A percentile compares a stretch with the other conserved stretches of the same genome.
phyloP scores from a whole-genome alignment of 2,113 vertebrate species.

The Cinclus cinclus region DNA sequence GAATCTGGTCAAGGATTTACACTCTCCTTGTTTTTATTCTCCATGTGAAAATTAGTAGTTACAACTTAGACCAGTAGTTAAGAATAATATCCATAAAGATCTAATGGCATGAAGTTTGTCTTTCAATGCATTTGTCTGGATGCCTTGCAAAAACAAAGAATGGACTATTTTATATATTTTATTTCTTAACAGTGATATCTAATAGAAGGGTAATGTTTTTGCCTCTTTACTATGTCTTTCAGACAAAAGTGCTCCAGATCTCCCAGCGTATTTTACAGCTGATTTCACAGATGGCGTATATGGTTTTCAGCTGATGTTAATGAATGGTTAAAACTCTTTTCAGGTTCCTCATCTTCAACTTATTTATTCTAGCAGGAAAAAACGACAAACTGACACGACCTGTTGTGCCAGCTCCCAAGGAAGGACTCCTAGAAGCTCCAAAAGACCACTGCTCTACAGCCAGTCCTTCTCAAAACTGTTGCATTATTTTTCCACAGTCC shows the following conservation, averaged over 20 bases:
- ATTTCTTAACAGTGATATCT: neutral
- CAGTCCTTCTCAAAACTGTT: neutral
- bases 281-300: neutral
- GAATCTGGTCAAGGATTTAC: neutral
- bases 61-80: neutral
- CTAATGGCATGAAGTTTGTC: neutral
- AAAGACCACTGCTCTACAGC: neutral
- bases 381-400: neutral
- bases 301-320: neutral
- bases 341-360: neutral
- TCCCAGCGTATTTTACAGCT: neutral
- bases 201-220: neutral
- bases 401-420: neutral
- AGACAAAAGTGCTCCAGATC: neutral
- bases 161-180: neutral
- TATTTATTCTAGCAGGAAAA: neutral
- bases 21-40: neutral
- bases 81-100: neutral
- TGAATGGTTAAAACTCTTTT: neutral
- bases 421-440: neutral
- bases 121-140: neutral
- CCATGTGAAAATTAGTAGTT: neutral
- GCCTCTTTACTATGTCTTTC: neutral
- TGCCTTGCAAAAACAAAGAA: neutral
- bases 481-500: neutral